Evolutionary conservation across 2,113 vertebrate species (phyloP).

Genomic region (Pandion haliaetus): DNA sequence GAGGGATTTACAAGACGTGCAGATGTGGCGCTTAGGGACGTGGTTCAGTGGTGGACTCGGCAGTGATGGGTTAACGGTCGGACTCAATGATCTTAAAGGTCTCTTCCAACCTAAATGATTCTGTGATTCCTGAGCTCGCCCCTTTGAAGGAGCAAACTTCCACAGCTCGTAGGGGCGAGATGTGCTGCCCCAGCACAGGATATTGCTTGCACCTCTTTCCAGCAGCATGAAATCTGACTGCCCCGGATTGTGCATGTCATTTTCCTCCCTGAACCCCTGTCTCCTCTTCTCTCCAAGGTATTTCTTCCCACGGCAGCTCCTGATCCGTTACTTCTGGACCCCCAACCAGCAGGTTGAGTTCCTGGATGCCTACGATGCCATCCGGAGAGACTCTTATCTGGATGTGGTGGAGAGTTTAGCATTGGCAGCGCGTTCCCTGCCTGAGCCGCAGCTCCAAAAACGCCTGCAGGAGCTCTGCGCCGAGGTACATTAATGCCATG

Average conservation of each 20-base stretch:
- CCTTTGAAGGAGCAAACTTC: accelerated
- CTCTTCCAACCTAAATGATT: neutral
- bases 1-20: neutral
- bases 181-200: accelerated
- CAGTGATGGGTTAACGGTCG: neutral
- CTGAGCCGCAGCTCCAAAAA: slow-evolving; percentile 60
- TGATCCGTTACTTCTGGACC: slow-evolving; percentile 91
- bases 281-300: slow-evolving; percentile 77
- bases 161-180: accelerated
- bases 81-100: too few species aligned
- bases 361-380: slow-evolving; percentile 73
- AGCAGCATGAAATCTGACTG: accelerated
- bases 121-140: neutral
- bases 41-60: neutral
- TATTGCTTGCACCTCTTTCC: neutral
- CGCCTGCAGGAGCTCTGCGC: slow-evolving; percentile 77
- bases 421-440: slow-evolving; percentile 12
- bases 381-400: slow-evolving; percentile 66
- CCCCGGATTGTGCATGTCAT: accelerated
- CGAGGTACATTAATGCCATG: slow-evolving; percentile 26
- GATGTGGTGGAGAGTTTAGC: slow-evolving; percentile 73
- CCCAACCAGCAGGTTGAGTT: slow-evolving; percentile 85
- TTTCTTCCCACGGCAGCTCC: slow-evolving; percentile 88
- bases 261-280: neutral
- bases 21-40: accelerated